phyloP scores from a whole-genome alignment of 2,113 vertebrate genomes.

The Nothobranchius kuhntae region DNA sequence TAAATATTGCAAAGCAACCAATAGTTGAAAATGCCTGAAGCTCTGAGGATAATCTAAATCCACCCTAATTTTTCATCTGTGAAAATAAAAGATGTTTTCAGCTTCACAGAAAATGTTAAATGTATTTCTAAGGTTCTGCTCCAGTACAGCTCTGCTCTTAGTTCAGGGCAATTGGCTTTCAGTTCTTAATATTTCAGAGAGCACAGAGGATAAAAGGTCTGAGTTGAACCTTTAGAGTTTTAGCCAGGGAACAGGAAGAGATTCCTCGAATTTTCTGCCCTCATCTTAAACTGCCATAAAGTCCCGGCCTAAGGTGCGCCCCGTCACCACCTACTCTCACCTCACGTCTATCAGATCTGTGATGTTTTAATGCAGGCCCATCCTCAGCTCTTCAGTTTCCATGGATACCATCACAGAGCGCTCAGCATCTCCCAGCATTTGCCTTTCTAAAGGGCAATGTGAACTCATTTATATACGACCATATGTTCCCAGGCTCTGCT shows the following conservation, averaged over 20 bases:
- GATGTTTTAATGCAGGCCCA: slow-evolving; percentile 67
- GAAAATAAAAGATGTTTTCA: not conserved
- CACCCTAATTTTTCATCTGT: slow-evolving; percentile 28
- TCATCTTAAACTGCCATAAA: slow-evolving; percentile 45
- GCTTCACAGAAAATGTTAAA: slow-evolving; percentile 5
- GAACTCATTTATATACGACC: slow-evolving; percentile 49
- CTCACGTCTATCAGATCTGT: slow-evolving; percentile 63
- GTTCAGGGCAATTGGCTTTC: slow-evolving; percentile 11
- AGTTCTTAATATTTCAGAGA: slow-evolving; percentile 5
- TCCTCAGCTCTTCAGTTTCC: slow-evolving; percentile 77
- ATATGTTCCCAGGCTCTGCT: slow-evolving; percentile 3
- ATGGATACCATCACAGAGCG: slow-evolving; percentile 79
- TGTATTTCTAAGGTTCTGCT: not conserved
- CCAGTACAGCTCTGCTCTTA: slow-evolving; percentile 2
- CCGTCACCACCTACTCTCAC: slow-evolving; percentile 30
- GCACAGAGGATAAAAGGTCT: slow-evolving; percentile 4
- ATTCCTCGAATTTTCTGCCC: slow-evolving; percentile 33
- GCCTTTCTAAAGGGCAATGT: slow-evolving; percentile 78
- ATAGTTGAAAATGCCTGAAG: slow-evolving; percentile 11
- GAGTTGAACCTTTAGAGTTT: slow-evolving; percentile 17
- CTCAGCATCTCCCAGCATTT: slow-evolving; percentile 76
- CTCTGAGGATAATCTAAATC: slow-evolving; percentile 12
- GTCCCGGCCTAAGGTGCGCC: slow-evolving; percentile 22
- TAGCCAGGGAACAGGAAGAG: not conserved
- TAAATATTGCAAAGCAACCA: slow-evolving; percentile 20